These are phyloP conservation scores for Panagrolaimus sp. DNA, from an alignment of 1,140 invertebrate genomes.

Conservation along the genomic window DNA sequence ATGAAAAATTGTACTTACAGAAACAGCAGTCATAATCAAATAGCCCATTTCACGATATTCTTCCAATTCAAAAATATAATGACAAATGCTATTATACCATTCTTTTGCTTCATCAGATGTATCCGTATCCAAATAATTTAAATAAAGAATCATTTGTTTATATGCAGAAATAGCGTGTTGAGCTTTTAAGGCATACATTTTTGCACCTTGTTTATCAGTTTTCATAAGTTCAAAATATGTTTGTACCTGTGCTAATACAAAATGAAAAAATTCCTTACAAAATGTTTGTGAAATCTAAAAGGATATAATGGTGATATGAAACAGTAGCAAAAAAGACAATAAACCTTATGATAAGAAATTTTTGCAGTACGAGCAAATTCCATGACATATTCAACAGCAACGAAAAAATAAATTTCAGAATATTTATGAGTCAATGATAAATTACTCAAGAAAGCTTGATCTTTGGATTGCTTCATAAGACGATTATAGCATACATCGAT, in stretches of 20 bases:
- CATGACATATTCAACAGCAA: conserved; percentile 22
- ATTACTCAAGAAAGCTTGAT: conserved; percentile 28
- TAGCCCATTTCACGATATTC: conserved; percentile 33
- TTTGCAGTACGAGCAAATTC: conserved; percentile 25
- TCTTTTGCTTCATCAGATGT: conserved; percentile 24
- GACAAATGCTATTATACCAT: conserved; percentile 20
- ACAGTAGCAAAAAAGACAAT: conserved; percentile 12
- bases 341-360: conserved; percentile 15
- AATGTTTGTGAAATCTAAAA: conserved; percentile 24
- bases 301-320: neutral
- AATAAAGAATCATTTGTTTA: conserved; percentile 26
- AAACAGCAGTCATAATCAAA: conserved; percentile 16
- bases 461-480: conserved; percentile 30
- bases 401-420: conserved; percentile 29
- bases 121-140: neutral
- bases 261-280: conserved; percentile 32
- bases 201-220: conserved; percentile 22
- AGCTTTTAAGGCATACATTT: conserved; percentile 25
- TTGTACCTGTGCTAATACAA: conserved; percentile 18
- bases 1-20: neutral
- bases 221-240: conserved; percentile 30
- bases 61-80: conserved; percentile 32
- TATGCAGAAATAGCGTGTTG: conserved; percentile 31
- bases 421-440: conserved; percentile 26
- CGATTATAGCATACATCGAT: neutral